Conservation (phyloP, 2,888 invertebrate species). For the Thelaira solivaga region DNA sequence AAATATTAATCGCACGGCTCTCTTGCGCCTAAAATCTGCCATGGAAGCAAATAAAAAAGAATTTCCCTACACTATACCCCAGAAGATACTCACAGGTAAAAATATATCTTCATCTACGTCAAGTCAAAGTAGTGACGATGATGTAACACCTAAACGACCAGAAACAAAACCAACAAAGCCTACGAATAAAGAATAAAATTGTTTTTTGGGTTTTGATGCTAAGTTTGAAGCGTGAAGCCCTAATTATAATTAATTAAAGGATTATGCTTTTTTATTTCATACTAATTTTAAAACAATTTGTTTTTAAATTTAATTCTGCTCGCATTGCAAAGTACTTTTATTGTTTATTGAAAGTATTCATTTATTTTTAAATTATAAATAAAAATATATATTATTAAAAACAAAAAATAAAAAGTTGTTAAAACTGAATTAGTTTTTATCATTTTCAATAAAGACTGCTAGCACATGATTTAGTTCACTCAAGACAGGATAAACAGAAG, state of each 20-base stretch:
- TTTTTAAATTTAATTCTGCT: too few species aligned
- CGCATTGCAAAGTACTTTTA: background rate
- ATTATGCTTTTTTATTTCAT: background rate
- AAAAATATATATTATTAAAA: background rate
- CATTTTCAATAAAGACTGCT: too few species aligned
- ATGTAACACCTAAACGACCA: slow-evolving; percentile 71
- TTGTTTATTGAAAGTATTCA: background rate
- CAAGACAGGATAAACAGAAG: too few species aligned
- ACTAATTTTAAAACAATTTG: background rate
- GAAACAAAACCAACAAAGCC: slow-evolving; percentile 70
- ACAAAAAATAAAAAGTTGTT: background rate
- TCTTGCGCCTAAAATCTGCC: slow-evolving; percentile 79
- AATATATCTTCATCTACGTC: slow-evolving; percentile 68
- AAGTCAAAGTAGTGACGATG: slow-evolving; percentile 71
- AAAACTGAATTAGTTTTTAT: too few species aligned
- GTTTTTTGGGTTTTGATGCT: background rate
- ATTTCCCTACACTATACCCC: slow-evolving; percentile 80
- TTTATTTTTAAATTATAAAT: background rate
- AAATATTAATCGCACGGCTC: slow-evolving; percentile 80
- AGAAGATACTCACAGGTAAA: slow-evolving; percentile 71
- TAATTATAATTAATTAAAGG: background rate
- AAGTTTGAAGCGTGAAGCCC: background rate
- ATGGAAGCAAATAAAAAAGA: slow-evolving; percentile 79
- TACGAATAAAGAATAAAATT: slow-evolving; percentile 26
- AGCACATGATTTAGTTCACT: too few species aligned